Evolutionary conservation across 2,888 invertebrate genomes (phyloP).

Genomic region (Eupelmus urozonus): DNA sequence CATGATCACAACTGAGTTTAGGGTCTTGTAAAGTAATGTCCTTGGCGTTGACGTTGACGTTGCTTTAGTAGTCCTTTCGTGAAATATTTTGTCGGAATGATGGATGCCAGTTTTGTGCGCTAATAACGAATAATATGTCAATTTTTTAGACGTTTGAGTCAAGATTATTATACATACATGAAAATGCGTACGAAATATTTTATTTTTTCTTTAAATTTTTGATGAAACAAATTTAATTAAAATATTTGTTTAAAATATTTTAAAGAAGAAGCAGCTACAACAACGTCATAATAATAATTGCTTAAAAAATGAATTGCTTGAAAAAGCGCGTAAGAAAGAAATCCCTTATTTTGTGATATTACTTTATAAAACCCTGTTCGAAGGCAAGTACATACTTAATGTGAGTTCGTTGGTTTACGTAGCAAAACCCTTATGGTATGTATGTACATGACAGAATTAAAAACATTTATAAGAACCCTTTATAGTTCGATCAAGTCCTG

Average conservation of each 20-base stretch:
- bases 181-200: neutral
- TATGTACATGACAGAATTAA: neutral
- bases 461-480: constrained; percentile 11
- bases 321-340: neutral
- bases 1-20: constrained; percentile 40
- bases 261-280: too few species aligned
- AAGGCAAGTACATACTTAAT: neutral
- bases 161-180: neutral
- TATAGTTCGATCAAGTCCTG: constrained; percentile 8
- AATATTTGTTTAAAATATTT: too few species aligned
- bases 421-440: too few species aligned
- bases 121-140: neutral
- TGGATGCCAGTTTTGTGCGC: neutral
- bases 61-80: too few species aligned
- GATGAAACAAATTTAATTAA: too few species aligned
- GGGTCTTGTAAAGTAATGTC: constrained; percentile 39
- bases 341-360: neutral
- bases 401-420: neutral
- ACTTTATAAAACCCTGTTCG: constrained; percentile 12
- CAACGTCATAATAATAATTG: too few species aligned
- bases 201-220: neutral
- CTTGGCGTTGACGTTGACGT: neutral
- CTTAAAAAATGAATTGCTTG: too few species aligned
- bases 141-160: too few species aligned
- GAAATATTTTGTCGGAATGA: constrained; percentile 2